Evolutionary conservation across 2,113 vertebrate species (phyloP), one percentile per base, ranked within the genome.

Genomic region (Macheiramphus alcinus): DNA sequence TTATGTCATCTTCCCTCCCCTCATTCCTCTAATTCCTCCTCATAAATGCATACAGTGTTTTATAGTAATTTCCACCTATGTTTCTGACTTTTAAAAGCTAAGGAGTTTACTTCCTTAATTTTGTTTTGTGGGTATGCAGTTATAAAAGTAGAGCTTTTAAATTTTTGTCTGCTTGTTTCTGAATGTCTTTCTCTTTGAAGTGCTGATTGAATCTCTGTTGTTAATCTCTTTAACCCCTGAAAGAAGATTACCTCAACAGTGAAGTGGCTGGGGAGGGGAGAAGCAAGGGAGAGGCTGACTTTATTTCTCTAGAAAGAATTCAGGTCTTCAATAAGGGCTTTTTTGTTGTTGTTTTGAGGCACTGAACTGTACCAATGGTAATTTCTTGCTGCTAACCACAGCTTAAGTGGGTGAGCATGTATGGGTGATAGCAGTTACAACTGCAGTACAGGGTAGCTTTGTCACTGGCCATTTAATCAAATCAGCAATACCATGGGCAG

Each of bases 191-290:
- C 34, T 55, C 58, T 87, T 93, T 94, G 85, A 93, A 96, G 79
- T 80, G 67, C 79, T 80, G 92, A 93, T 93, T 90, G 68, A 93
- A 86, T 95, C 89, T 93, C 73, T 75, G 45, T 45, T 63, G 61
- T 92, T 97, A 95, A 97, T 95, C 95, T 80, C 58, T 85, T 80
- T 93, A 88, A 93, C 63, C 67, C 38, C 59, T 74, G 42, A 88
- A 90, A 88, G 90, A 96, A 87, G 87, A 96, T 96, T 96, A 90
- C 62, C 14, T 76, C 80, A 90, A 55, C 92, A 88, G 80, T 76
- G 67, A 94, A 95, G 72, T 80, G 80, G 67, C 85, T 86, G 53
- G 67, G 78, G 58, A 85, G 66, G 70, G 79, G 62, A 80, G 45
- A 79, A 79, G 32, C 52, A 75, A 68, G 31, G 25, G 63, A 92